Evolutionary conservation across 1,140 invertebrate species (phyloP).

Genomic region (Hormaphis cornu): DNA sequence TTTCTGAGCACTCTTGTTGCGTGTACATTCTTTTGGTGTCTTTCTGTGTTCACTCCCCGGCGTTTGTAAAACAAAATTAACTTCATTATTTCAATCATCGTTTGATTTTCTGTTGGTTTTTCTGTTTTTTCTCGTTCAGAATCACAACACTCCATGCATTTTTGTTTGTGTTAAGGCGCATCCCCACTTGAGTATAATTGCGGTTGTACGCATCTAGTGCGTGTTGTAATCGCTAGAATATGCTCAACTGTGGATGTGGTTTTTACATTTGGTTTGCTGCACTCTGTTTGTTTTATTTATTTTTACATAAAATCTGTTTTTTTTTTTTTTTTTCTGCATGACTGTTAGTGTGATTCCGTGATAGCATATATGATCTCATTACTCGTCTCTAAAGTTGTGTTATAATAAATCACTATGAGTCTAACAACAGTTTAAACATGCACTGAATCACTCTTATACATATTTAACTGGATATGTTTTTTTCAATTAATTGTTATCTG

Average conservation of each 20-base stretch:
- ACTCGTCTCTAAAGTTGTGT: neutral
- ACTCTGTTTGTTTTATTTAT: slow-evolving; percentile 13
- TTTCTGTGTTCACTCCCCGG: neutral
- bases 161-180: no score
- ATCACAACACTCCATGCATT: neutral
- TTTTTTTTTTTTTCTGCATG: slow-evolving; percentile 15
- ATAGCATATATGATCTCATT: neutral
- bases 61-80: no score
- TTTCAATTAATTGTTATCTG: slow-evolving; percentile 2
- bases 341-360: neutral
- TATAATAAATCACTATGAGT: neutral
- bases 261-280: slow-evolving; percentile 25
- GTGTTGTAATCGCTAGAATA: no score
- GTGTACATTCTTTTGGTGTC: neutral
- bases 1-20: neutral
- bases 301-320: neutral
- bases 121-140: neutral
- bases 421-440: neutral
- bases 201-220: no score
- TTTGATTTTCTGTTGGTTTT: neutral
- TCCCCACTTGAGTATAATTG: no score
- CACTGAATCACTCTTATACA: neutral
- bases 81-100: neutral
- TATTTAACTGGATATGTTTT: neutral
- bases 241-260: no score